These are phyloP conservation scores for Chrysochloris asiatica DNA, from an alignment of 2,113 vertebrate species.

Conservation along the genomic window DNA sequence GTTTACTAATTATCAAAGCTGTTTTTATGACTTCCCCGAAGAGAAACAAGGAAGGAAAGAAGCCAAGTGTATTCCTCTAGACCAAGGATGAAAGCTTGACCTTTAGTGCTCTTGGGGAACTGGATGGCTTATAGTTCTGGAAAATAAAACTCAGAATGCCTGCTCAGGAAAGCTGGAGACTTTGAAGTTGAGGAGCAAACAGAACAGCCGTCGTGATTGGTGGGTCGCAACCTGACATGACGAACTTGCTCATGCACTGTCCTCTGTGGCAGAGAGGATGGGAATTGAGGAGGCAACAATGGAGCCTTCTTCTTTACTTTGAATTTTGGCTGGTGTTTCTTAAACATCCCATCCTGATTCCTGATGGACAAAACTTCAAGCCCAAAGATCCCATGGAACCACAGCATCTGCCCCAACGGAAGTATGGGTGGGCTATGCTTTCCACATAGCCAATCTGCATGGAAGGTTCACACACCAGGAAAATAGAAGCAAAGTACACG, in stretches of 20 bases:
- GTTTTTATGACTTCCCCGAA: constrained; percentile 81
- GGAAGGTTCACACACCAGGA: neutral
- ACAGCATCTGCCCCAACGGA: neutral
- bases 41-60: constrained; percentile 76
- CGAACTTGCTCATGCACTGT: neutral
- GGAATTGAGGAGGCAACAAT: neutral
- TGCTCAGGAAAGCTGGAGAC: constrained; percentile 73
- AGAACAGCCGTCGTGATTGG: constrained; percentile 67
- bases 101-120: constrained; percentile 71
- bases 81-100: constrained; percentile 82
- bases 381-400: neutral
- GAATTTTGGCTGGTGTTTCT: neutral
- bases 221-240: neutral
- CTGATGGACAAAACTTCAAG: neutral
- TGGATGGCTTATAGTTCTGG: constrained; percentile 56
- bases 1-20: constrained; percentile 84
- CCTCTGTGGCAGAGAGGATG: neutral
- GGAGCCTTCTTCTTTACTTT: neutral
- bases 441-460: neutral
- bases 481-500: constrained; percentile 51
- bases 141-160: constrained; percentile 73
- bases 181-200: constrained; percentile 82
- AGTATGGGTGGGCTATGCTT: neutral
- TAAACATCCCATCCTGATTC: neutral
- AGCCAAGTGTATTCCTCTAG: constrained; percentile 69